Conservation (phyloP, 2,888 invertebrate genomes). For the Cantharis rustica region DNA sequence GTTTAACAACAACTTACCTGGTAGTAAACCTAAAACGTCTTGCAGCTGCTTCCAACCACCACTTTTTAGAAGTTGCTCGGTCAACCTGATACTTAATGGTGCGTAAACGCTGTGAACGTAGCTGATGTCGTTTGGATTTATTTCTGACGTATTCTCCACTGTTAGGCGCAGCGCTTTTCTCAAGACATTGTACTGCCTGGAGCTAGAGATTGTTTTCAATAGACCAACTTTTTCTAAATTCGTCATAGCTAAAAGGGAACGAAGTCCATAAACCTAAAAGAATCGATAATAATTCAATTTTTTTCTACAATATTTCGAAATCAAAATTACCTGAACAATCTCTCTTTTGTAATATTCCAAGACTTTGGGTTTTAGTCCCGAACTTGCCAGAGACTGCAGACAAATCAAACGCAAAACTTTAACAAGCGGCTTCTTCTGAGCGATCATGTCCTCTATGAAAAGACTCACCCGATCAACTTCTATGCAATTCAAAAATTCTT, state of each 20-base stretch:
- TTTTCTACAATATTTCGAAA: background rate
- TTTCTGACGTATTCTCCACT: slow-evolving; percentile 85
- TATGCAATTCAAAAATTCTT: slow-evolving; percentile 89
- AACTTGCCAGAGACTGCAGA: slow-evolving; percentile 89
- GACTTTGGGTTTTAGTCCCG: slow-evolving; percentile 90
- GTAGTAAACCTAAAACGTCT: slow-evolving; percentile 81
- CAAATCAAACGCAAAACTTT: slow-evolving; percentile 89
- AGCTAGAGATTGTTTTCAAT: slow-evolving; percentile 73
- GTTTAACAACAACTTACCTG: slow-evolving; percentile 58
- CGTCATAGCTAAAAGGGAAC: slow-evolving; percentile 78
- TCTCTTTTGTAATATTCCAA: slow-evolving; percentile 69
- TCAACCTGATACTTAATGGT: slow-evolving; percentile 86
- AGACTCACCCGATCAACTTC: slow-evolving; percentile 88
- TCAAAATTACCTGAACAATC: slow-evolving; percentile 56
- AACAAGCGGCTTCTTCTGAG: slow-evolving; percentile 78
- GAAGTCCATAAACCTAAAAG: slow-evolving; percentile 82
- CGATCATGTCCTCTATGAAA: slow-evolving; percentile 92
- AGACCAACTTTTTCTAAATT: slow-evolving; percentile 89
- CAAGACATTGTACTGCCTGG: slow-evolving; percentile 74
- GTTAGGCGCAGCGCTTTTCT: slow-evolving; percentile 83
- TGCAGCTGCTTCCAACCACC: slow-evolving; percentile 80
- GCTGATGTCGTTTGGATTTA: slow-evolving; percentile 83
- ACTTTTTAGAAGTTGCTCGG: slow-evolving; percentile 78
- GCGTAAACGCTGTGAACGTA: slow-evolving; percentile 94
- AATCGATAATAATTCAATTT: background rate